Evolutionary conservation across 2,113 vertebrate species (phyloP).

Genomic region (Mobula birostris): DNA sequence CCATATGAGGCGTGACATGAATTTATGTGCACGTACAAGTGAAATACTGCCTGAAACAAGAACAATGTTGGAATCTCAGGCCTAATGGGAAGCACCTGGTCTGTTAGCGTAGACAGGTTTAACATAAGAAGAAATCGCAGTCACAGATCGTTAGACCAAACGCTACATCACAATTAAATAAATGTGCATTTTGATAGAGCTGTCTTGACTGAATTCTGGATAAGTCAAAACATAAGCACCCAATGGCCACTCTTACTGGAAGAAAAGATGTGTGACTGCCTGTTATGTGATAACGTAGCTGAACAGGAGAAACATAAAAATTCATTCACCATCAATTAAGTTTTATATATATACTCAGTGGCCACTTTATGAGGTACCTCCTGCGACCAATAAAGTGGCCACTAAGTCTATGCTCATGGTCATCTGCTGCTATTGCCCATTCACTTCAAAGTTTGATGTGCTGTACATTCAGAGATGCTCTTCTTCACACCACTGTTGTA

Average conservation of each 20-base stretch:
- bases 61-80: neutral
- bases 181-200: neutral
- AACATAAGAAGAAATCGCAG: neutral
- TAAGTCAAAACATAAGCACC: neutral
- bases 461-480: too few relatives aligned
- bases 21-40: conserved; percentile 24
- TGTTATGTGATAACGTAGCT: neutral
- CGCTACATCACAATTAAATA: neutral
- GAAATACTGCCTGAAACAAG: conserved; percentile 27
- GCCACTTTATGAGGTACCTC: too few relatives aligned
- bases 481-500: too few relatives aligned
- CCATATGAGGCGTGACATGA: conserved; percentile 17
- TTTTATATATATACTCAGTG: too few relatives aligned
- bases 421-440: too few relatives aligned
- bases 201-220: too few relatives aligned
- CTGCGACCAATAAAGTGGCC: too few relatives aligned
- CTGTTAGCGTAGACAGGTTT: neutral
- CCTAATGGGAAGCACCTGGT: conserved; percentile 24
- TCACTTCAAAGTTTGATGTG: too few relatives aligned
- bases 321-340: too few relatives aligned
- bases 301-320: neutral
- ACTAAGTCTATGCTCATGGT: too few relatives aligned
- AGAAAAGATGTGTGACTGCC: neutral
- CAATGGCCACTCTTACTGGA: neutral
- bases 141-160: neutral